These are phyloP conservation scores for Ophiothrix spiculata DNA, from an alignment of 35 echinoderm and acorn worm species.

Conservation along the genomic window DNA sequence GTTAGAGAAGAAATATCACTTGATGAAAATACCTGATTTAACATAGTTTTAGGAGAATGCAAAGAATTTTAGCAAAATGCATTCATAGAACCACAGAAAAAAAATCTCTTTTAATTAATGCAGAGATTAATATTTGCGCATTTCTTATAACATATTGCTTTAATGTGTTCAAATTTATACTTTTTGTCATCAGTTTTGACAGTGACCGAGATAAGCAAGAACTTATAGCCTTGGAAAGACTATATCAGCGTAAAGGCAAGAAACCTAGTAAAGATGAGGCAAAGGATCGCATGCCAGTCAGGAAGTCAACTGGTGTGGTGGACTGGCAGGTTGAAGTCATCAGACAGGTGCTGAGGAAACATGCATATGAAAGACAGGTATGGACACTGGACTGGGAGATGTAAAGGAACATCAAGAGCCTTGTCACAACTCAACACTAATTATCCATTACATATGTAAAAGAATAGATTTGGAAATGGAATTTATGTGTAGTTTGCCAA, in stretches of 20 bases:
- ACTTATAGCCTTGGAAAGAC: slow-evolving; percentile 64
- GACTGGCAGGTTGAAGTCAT: slow-evolving; percentile 86
- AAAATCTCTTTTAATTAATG: too few relatives aligned
- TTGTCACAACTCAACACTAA: background rate
- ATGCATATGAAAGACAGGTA: slow-evolving; percentile 80
- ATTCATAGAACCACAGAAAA: too few relatives aligned
- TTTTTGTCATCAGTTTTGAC: slow-evolving; percentile 72
- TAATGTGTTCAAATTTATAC: background rate
- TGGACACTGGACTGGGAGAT: background rate
- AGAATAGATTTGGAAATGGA: background rate
- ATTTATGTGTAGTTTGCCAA: too few relatives aligned
- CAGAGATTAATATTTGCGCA: too few relatives aligned
- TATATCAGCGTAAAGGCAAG: slow-evolving; percentile 34
- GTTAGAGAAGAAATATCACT: too few relatives aligned
- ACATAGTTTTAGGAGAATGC: too few relatives aligned
- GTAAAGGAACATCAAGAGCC: background rate
- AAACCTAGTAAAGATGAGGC: slow-evolving; percentile 44
- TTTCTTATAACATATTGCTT: too few relatives aligned
- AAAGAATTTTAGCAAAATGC: too few relatives aligned
- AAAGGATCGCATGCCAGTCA: slow-evolving; percentile 35
- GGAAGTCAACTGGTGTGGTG: slow-evolving; percentile 67
- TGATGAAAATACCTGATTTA: too few relatives aligned
- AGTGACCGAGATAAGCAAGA: slow-evolving; percentile 77
- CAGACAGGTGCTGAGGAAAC: slow-evolving; percentile 73
- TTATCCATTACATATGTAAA: background rate